These are phyloP conservation scores for Todiramphus chloris DNA, from an alignment of 2,113 vertebrate genomes.

Conservation along the genomic window DNA sequence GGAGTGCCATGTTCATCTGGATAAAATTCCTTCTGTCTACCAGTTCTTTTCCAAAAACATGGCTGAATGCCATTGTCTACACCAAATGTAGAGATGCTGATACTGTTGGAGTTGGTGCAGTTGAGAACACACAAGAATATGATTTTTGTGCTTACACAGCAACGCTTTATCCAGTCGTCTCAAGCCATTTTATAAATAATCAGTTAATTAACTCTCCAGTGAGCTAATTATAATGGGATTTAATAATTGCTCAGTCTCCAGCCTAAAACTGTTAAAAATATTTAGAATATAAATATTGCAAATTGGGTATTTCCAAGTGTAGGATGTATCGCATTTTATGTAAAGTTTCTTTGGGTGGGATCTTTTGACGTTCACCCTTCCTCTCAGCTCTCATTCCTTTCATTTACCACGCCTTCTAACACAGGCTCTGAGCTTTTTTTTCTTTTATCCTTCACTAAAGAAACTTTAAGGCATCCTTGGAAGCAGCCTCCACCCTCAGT, in stretches of 20 bases:
- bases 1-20: neutral
- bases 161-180: neutral
- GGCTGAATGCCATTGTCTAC: neutral
- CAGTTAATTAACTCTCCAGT: constrained; percentile 21
- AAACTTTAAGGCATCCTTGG: neutral
- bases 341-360: neutral
- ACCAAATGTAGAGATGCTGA: neutral
- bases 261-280: constrained; percentile 14
- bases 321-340: neutral
- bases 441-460: neutral
- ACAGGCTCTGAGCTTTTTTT: neutral
- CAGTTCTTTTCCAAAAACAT: neutral
- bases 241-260: constrained; percentile 20
- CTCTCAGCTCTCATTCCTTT: neutral
- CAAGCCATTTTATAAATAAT: constrained; percentile 1
- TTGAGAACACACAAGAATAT: neutral
- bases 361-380: neutral
- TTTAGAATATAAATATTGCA: constrained; percentile 7
- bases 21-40: neutral
- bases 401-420: neutral
- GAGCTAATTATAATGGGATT: constrained; percentile 28
- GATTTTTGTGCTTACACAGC: neutral
- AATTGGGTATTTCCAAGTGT: neutral
- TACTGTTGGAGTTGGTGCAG: neutral
- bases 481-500: neutral